Conservation (phyloP, 2,113 vertebrate genomes). For the Notothenia coriiceps region DNA sequence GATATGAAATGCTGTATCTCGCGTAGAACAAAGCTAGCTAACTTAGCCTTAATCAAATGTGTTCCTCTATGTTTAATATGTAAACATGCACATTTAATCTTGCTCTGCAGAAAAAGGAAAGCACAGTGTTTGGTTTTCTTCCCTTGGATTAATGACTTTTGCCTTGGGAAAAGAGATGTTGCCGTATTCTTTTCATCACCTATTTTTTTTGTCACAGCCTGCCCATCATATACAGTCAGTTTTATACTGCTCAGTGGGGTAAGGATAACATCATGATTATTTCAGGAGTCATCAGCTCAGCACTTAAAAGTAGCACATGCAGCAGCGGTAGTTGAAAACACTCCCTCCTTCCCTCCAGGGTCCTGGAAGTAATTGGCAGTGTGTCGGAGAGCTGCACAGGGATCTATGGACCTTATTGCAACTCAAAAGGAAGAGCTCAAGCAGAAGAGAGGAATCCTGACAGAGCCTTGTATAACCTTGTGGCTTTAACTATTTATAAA, state of each 20-base stretch:
- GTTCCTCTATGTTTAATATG: not conserved
- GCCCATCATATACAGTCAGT: not conserved
- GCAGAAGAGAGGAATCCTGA: constrained; percentile 45
- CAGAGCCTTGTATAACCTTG: constrained; percentile 46
- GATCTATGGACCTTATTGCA: constrained; percentile 32
- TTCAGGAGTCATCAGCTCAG: constrained; percentile 55
- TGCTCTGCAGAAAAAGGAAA: not conserved
- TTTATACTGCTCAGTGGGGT: constrained; percentile 34
- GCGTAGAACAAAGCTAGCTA: not conserved
- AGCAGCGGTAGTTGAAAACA: not conserved
- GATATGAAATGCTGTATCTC: not conserved
- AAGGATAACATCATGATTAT: constrained; percentile 61
- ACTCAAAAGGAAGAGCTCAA: constrained; percentile 42
- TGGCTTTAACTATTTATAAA: constrained; percentile 65
- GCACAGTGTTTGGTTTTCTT: not conserved
- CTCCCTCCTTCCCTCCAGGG: constrained; percentile 34
- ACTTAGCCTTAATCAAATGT: not conserved
- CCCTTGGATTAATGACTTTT: not conserved
- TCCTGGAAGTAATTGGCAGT: constrained; percentile 60
- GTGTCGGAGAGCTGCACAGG: constrained; percentile 30
- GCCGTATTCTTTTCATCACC: not conserved
- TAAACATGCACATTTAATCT: not conserved
- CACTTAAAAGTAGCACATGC: constrained; percentile 50
- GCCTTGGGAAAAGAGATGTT: not conserved
- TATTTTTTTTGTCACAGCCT: not conserved